Percentiles rank a stretch among this genome's conserved stretches.
Evolutionary conservation across 2,113 vertebrate genomes (phyloP).

Genomic region (Chlamydotis undulata): DNA sequence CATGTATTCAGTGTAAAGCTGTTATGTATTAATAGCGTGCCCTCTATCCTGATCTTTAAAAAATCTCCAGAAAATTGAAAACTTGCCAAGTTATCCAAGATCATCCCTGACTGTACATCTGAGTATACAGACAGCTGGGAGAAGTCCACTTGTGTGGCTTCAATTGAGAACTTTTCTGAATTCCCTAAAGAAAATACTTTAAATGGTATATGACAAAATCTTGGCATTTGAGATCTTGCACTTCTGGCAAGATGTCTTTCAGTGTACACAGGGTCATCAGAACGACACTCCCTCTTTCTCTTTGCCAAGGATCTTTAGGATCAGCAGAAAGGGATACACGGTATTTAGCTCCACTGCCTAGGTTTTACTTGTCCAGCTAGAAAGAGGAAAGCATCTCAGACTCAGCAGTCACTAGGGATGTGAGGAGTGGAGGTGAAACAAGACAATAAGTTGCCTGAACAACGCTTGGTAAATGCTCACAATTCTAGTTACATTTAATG

Average conservation of each 20-base stretch:
- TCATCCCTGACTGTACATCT: background rate
- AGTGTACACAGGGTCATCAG: background rate
- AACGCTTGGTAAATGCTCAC: background rate
- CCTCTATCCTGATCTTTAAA: background rate
- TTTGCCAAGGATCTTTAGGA: background rate
- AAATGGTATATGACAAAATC: background rate
- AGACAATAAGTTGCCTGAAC: background rate
- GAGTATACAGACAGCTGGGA: background rate
- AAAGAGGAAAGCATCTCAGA: background rate
- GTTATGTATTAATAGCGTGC: background rate
- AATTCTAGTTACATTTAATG: background rate
- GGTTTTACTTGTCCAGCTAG: background rate
- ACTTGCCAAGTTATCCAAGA: background rate
- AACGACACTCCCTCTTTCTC: background rate
- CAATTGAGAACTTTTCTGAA: background rate
- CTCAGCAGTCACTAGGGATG: background rate
- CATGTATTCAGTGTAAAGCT: background rate
- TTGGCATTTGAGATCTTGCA: background rate
- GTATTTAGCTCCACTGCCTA: background rate
- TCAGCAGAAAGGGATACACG: background rate
- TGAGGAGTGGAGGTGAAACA: background rate
- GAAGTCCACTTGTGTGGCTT: background rate
- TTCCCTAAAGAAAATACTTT: background rate
- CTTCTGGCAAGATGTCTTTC: background rate
- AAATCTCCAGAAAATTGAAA: background rate